Conservation (phyloP, 2,888 invertebrate species). For the Drosophila pseudotalamancana region DNA sequence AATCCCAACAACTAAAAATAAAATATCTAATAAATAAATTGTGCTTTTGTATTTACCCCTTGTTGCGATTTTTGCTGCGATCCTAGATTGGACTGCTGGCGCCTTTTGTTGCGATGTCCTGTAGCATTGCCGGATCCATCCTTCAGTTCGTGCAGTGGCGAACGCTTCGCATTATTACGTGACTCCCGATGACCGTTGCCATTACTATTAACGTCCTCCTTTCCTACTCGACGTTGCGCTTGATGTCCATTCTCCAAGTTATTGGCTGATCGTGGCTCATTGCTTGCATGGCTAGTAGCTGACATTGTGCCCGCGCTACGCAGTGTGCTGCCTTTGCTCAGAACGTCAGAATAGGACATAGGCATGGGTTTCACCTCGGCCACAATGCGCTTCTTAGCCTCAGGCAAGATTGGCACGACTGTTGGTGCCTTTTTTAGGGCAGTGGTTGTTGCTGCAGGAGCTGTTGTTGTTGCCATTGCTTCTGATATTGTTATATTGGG, state of each 20-base stretch:
- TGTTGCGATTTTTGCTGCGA: constrained; percentile 32
- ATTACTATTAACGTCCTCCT: constrained; percentile 48
- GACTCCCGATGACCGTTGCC: constrained; percentile 38
- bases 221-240: constrained; percentile 50
- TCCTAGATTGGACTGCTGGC: constrained; percentile 33
- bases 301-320: constrained; percentile 21
- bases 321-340: constrained; percentile 86
- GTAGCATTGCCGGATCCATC: constrained; percentile 48
- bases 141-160: constrained; percentile 84
- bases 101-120: constrained; percentile 61
- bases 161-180: constrained; percentile 80
- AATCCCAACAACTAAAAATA: neutral
- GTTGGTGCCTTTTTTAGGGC: constrained; percentile 50
- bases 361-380: constrained; percentile 95
- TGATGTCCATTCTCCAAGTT: constrained; percentile 47
- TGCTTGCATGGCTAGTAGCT: constrained; percentile 16
- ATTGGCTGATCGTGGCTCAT: constrained; percentile 40
- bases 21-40: neutral
- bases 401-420: constrained; percentile 51
- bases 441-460: constrained; percentile 30
- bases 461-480: constrained; percentile 19
- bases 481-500: constrained; percentile 4
- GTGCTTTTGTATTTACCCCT: constrained; percentile 19
- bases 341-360: constrained; percentile 93
- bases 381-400: constrained; percentile 87